Conservation (phyloP, 2,888 invertebrate species). For the Cantharis flavilabris region DNA sequence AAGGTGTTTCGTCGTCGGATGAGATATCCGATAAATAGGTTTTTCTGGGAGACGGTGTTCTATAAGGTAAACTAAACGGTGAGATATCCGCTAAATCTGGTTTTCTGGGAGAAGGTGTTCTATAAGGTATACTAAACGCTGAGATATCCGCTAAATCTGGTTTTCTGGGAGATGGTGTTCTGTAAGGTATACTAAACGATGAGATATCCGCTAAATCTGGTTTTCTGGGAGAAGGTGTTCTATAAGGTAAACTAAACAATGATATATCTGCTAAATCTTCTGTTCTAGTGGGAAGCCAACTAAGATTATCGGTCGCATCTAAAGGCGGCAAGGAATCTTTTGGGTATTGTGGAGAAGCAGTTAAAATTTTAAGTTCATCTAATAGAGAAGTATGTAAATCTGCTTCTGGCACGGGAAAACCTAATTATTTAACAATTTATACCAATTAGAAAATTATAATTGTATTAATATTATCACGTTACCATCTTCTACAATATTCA, state of each 20-base stretch:
- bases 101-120: conserved; percentile 8
- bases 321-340: too few species aligned
- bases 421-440: background rate
- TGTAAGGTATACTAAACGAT: background rate
- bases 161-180: conserved; percentile 1
- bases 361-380: background rate
- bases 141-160: too few species aligned
- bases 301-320: too few species aligned
- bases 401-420: background rate
- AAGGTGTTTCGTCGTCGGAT: too few species aligned
- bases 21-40: too few species aligned
- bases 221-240: background rate
- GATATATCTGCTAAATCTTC: background rate
- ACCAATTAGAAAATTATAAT: background rate
- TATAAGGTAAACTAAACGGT: too few species aligned
- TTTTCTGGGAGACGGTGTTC: too few species aligned
- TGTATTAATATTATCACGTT: background rate
- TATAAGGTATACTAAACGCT: background rate
- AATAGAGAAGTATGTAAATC: background rate
- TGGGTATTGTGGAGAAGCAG: conserved; percentile 17
- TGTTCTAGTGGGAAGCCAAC: background rate
- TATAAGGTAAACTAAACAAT: background rate
- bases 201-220: background rate
- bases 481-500: conserved; percentile 1
- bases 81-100: too few species aligned